Evolutionary conservation across 2,113 vertebrate species (phyloP), one percentile per base, ranked within the genome.

Genomic region (Charina bottae): DNA sequence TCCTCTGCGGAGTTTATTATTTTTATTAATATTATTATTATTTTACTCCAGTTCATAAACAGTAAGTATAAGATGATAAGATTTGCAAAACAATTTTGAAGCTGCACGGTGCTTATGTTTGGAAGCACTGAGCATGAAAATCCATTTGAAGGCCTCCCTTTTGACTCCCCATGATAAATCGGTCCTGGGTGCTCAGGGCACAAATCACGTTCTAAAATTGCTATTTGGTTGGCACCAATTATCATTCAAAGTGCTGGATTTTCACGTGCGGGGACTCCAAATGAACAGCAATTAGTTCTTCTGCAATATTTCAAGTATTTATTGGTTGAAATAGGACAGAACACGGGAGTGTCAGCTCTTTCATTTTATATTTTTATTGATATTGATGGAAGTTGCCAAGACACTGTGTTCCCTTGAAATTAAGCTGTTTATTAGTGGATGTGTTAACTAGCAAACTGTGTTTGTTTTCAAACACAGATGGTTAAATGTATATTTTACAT

Each of bases 111-210:
- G 91, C 90, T 95, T 95, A 93, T 95, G 96, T 96, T 96, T 93
- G 94, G 95, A 94, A 97, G 94, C 95, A 92, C 89, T 49, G 94
- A 96, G 97, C 96, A 95, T 96, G 95, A 97, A 97, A 98, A 97
- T 96, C 95, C 95, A 96, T 97, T 97, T 96, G 95, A 94, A 93
- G 93, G 93, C 94, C 96, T 94, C 92, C 95, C 95, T 97, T 91
- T 91, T 95, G 95, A 93, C 90, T 94, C 56, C 4, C 89, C 0
- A 0, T 93, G 97, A 96, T 97, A 97, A 98, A 96, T 94, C 92
- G 89, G 89, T 95, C 96, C 95, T 91, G 94, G 96, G 93, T 83
- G 0, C 96, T 95, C 90, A 90, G 89, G 33, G 72, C 13, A 19
- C 90, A 89, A 94, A 95, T 88, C 95, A 97, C 46, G 42, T 33